Base-by-base conservation (phyloP, 2,797 vertebrate species). In the Clarias platycephalus region DNA sequence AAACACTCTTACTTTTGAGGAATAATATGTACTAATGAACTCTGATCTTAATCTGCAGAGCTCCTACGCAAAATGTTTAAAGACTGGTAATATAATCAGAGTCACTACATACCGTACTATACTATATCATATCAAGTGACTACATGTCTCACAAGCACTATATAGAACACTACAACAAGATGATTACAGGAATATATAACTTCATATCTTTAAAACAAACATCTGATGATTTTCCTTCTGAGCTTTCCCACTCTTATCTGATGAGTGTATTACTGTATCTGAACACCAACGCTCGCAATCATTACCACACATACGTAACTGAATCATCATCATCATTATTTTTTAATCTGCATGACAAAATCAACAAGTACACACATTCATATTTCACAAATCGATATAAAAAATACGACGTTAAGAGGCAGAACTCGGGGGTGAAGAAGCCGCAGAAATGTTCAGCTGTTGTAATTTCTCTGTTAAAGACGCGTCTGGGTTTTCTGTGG, bases 391-490 rank as follows among this genome's bases (percentile, higher is more conserved):
- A 79, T 49, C 5, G 20, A 80, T 58, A 63, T 20, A 83, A 34
- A 78, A 49, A 67, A 71, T 28, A 72, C 28, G 57, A 49, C 1
- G 22, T 62, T 88, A 86, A 1, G 80, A 81, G 72, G 79, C 64
- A 72, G 85, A 72, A 68, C 64, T 44, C n/a, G 2, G 5, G 37
- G 87, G 79, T 84, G 44, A 86, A 31, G 84, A 71, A 16, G 92
- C 89, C 44, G 91, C 83, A 1, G 95, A 93, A 85, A 97, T 94
- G 88, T 94, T 93, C 58, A 97, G 94, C 88, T 96, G 93, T 87
- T 95, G 92, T 37, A 96, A 92, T 90, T 95, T 95, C 87, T 97
- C 93, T 82, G 93, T 93, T 81, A 97, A 89, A 4, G 93, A 93
- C 4, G 90, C 91, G 4, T 92, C 92, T 80, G 92, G 87, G 85